These are phyloP conservation scores for Valencia hispanica DNA, from an alignment of 2,797 vertebrate species.

Conservation along the genomic window DNA sequence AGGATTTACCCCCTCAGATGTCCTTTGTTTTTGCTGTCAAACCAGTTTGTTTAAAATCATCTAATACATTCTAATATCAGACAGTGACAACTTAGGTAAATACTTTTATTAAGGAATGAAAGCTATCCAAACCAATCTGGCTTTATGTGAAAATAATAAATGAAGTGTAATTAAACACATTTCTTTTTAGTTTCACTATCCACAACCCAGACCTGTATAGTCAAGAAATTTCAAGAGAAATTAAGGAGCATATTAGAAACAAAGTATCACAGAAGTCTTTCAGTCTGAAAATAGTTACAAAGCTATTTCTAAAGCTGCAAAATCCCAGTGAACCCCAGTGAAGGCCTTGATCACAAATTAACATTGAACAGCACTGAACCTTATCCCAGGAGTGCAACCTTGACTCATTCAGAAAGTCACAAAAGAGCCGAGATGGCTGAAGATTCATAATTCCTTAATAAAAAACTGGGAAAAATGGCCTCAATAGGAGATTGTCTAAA, in stretches of 20 bases:
- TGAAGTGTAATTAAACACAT: neutral
- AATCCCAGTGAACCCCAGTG: neutral
- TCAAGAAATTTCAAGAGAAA: neutral
- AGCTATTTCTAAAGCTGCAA: neutral
- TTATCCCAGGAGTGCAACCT: neutral
- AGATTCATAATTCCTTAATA: neutral
- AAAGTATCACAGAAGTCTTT: neutral
- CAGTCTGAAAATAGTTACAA: neutral
- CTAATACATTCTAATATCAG: neutral
- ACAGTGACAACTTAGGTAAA: neutral
- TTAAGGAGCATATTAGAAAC: neutral
- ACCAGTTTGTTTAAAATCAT: neutral
- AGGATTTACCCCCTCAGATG: neutral
- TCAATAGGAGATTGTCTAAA: neutral
- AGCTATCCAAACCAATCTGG: neutral
- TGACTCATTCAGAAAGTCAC: neutral
- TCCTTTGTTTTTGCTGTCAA: neutral
- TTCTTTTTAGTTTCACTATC: neutral
- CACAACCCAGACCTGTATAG: neutral
- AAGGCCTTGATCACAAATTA: neutral
- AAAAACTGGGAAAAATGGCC: neutral
- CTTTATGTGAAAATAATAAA: neutral
- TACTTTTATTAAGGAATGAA: neutral
- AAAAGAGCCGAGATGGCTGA: neutral
- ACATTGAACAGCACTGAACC: neutral